Conservation (phyloP, 2,888 invertebrate genomes). For the Rhorus exstirpatorius region DNA sequence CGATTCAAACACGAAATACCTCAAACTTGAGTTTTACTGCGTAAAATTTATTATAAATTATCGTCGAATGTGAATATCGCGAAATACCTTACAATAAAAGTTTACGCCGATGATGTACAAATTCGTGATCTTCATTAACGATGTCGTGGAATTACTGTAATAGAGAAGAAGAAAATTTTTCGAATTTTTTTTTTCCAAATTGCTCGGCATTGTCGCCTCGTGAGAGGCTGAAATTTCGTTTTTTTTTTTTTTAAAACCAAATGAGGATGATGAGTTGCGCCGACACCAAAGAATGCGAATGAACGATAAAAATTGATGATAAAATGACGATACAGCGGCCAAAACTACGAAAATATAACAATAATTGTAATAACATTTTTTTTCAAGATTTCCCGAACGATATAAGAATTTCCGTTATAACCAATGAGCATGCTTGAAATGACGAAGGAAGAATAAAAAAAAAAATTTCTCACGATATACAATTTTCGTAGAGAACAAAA, state of each 20-base stretch:
- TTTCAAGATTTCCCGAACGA: not conserved
- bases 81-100: slow-evolving; percentile 81
- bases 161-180: slow-evolving; percentile 73
- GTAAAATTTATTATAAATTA: slow-evolving; percentile 81
- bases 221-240: slow-evolving; percentile 20
- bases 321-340: slow-evolving; percentile 20
- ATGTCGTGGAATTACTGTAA: slow-evolving; percentile 82
- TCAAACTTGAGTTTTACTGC: slow-evolving; percentile 67
- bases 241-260: slow-evolving; percentile 43
- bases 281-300: slow-evolving; percentile 53
- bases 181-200: slow-evolving; percentile 43
- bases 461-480: slow-evolving; percentile 1
- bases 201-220: slow-evolving; percentile 39
- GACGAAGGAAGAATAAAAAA: slow-evolving; percentile 2
- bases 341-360: slow-evolving; percentile 48
- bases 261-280: slow-evolving; percentile 45
- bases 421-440: slow-evolving; percentile 41
- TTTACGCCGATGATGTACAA: slow-evolving; percentile 79
- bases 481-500: slow-evolving; percentile 10
- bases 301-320: slow-evolving; percentile 25
- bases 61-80: slow-evolving; percentile 63
- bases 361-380: slow-evolving; percentile 2
- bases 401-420: not conserved
- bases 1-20: slow-evolving; percentile 33
- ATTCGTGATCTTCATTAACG: slow-evolving; percentile 78